A percentile compares a stretch with the other conserved stretches of the same genome.
phyloP scores from a whole-genome alignment of 2,797 vertebrate species.

The Ammospiza maritima region DNA sequence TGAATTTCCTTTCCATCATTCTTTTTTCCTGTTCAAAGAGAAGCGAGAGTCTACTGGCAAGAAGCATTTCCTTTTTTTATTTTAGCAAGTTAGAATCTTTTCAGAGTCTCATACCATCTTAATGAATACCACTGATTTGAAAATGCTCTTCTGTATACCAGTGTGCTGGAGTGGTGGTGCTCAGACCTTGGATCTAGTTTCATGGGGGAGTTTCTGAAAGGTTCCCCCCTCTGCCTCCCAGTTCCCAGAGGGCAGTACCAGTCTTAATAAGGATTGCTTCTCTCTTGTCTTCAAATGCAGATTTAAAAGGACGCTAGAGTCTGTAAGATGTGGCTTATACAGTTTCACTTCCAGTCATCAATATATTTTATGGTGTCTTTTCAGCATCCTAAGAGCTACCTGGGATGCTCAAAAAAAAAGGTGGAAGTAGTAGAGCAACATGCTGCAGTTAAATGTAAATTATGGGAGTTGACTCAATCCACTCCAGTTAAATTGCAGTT shows the following conservation, averaged over 20 bases:
- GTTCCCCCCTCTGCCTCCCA: neutral
- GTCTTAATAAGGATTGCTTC: neutral
- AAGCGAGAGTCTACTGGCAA: constrained; percentile 51
- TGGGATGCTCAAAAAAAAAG: neutral
- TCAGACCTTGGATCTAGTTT: neutral
- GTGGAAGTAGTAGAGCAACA: neutral
- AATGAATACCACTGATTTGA: constrained; percentile 21
- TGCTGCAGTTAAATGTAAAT: neutral
- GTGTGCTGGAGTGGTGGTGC: neutral
- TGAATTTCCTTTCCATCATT: constrained; percentile 62
- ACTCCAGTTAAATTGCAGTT: neutral
- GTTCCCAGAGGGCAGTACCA: neutral
- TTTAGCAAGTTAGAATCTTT: constrained; percentile 19
- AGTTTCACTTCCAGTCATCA: neutral
- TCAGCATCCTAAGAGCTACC: neutral
- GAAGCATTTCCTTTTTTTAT: constrained; percentile 47
- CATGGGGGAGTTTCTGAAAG: neutral
- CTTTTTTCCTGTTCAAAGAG: constrained; percentile 62
- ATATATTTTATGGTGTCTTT: neutral
- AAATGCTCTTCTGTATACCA: neutral
- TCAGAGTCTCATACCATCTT: constrained; percentile 20
- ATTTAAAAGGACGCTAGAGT: neutral
- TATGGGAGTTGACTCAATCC: neutral
- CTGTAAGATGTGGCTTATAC: neutral
- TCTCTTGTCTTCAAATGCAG: neutral